A percentile compares a stretch with the other conserved stretches of the same genome.
phyloP scores from a whole-genome alignment of 1,140 invertebrate genomes.

The Drosophila tani region DNA sequence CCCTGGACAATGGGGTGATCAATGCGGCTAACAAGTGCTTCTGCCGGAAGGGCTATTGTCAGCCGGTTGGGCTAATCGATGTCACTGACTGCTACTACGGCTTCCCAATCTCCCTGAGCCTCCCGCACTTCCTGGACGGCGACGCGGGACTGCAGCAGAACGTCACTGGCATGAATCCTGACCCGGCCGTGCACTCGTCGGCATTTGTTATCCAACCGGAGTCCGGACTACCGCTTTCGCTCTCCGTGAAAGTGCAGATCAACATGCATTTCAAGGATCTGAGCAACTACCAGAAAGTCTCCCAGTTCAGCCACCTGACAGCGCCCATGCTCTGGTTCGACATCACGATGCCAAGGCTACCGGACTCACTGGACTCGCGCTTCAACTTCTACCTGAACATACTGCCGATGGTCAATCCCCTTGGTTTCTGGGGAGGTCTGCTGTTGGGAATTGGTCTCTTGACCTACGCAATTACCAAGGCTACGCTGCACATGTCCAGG shows the following conservation, averaged over 20 bases:
- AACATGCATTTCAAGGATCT: constrained; percentile 92
- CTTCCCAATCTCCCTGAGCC: constrained; percentile 93
- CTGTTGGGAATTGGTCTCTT: constrained; percentile 86
- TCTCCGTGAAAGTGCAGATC: constrained; percentile 92
- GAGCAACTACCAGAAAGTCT: constrained; percentile 87
- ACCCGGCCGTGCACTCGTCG: constrained; percentile 89
- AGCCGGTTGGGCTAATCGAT: constrained; percentile 90
- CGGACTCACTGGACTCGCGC: constrained; percentile 86
- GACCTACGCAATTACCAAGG: constrained; percentile 82
- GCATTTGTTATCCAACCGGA: constrained; percentile 90
- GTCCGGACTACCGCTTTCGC: constrained; percentile 90
- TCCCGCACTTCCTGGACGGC: constrained; percentile 93
- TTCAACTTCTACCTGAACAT: constrained; percentile 91
- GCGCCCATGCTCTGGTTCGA: constrained; percentile 93
- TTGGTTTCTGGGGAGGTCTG: constrained; percentile 87
- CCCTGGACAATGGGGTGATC: constrained; percentile 90
- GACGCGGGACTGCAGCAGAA: constrained; percentile 88
- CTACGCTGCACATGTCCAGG: constrained; percentile 73
- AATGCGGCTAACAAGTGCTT: constrained; percentile 91
- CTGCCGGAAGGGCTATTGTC: constrained; percentile 89
- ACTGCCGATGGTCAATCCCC: constrained; percentile 87
- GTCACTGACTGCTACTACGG: constrained; percentile 93
- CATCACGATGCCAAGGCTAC: constrained; percentile 89
- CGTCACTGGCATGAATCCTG: constrained; percentile 90
- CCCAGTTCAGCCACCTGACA: constrained; percentile 89